Percentiles rank a stretch among this genome's conserved stretches.
These are phyloP conservation scores for Grantiella picta DNA, from an alignment of 2,113 vertebrate genomes.

Conservation along the genomic window DNA sequence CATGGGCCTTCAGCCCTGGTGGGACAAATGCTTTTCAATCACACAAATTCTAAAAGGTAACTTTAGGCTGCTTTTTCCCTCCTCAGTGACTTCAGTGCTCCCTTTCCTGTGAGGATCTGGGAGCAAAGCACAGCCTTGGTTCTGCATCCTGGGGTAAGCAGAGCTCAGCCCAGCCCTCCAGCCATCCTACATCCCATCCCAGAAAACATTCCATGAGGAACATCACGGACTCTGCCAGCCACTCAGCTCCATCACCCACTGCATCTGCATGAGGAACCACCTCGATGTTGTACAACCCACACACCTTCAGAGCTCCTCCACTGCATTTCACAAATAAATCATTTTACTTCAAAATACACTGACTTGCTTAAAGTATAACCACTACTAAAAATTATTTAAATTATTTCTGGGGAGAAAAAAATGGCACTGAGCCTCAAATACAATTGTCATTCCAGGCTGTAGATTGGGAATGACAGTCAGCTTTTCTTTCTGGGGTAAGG, in stretches of 20 bases:
- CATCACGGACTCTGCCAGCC: background rate
- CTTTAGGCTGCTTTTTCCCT: rapidly evolving
- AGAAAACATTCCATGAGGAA: background rate
- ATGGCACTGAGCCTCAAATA: constrained; percentile 50
- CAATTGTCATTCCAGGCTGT: constrained; percentile 41
- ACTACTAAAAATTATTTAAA: background rate
- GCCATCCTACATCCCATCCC: background rate
- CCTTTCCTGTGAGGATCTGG: background rate
- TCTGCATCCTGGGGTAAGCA: background rate
- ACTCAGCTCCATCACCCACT: background rate
- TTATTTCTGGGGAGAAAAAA: background rate
- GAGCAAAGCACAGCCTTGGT: background rate
- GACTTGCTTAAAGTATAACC: background rate
- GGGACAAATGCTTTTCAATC: background rate
- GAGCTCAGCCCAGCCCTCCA: background rate
- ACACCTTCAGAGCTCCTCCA: background rate
- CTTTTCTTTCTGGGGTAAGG: constrained; percentile 72
- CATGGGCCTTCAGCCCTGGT: rapidly evolving
- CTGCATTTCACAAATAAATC: background rate
- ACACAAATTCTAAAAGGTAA: background rate
- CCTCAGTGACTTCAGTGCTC: background rate
- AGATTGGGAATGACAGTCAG: constrained; percentile 76
- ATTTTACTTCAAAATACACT: background rate
- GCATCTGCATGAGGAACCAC: rapidly evolving
- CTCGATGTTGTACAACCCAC: background rate